Percentiles rank a stretch among this genome's conserved stretches.
Conservation (phyloP, 2,113 vertebrate species). For the Anolis sagrei region DNA sequence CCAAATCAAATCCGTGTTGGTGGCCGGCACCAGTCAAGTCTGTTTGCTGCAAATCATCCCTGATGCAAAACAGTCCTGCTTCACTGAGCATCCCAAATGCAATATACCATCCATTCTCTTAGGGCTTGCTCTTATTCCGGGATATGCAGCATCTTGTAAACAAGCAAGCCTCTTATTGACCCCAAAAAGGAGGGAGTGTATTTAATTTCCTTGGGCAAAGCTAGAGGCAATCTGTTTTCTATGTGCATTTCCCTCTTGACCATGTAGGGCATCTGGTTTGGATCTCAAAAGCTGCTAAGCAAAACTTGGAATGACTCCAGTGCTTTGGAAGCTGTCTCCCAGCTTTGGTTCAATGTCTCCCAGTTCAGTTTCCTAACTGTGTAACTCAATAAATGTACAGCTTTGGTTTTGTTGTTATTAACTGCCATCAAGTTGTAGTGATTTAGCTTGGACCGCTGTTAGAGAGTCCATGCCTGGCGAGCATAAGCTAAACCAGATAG, state of each 20-base stretch:
- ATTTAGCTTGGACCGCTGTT: no score
- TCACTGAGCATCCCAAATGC: slow-evolving; percentile 36
- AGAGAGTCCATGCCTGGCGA: no score
- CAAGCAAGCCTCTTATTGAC: slow-evolving; percentile 12
- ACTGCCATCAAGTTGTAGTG: no score
- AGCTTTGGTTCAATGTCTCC: no score
- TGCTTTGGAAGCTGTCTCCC: not conserved
- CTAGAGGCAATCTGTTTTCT: no score
- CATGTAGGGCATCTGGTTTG: slow-evolving; percentile 2
- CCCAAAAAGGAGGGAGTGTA: not conserved
- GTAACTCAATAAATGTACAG: no score
- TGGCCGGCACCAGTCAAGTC: slow-evolving; percentile 23
- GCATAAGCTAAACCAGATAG: no score
- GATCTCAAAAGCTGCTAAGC: not conserved
- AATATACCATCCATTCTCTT: accelerated
- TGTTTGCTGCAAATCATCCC: slow-evolving; percentile 46
- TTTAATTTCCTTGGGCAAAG: not conserved
- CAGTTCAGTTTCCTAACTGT: no score
- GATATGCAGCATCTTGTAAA: not conserved
- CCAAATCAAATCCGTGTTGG: not conserved
- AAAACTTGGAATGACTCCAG: not conserved
- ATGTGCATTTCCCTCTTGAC: slow-evolving; percentile 10
- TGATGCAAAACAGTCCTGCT: slow-evolving; percentile 48
- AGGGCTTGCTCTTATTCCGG: not conserved
- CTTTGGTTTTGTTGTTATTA: no score